A percentile compares a stretch with the other conserved stretches of the same genome.
Conservation (phyloP, 1,140 invertebrate species). For the Dinoponera quadriceps region DNA sequence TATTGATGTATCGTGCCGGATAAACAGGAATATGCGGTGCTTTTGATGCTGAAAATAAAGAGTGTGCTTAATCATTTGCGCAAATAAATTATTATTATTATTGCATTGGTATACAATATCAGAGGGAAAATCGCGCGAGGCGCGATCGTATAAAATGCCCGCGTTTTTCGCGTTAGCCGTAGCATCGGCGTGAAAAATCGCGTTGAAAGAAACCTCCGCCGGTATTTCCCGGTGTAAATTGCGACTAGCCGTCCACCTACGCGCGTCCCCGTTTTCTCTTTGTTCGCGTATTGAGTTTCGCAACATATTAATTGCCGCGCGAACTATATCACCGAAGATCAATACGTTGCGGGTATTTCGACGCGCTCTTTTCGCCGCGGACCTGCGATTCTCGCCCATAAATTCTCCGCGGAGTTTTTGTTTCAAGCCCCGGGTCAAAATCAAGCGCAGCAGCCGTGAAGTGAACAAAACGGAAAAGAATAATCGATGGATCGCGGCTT, state of each 20-base stretch:
- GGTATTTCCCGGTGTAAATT: conserved; percentile 1
- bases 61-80: conserved; percentile 28
- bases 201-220: not conserved
- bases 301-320: conserved; percentile 35
- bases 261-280: not conserved
- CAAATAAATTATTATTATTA: conserved; percentile 46
- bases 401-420: conserved; percentile 49
- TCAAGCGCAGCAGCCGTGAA: not conserved
- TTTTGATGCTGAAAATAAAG: conserved; percentile 35
- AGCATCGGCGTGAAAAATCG: not conserved
- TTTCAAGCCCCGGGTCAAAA: conserved; percentile 47
- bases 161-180: not conserved
- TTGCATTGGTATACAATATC: too few species aligned
- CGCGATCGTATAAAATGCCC: not conserved
- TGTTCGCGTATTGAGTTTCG: not conserved
- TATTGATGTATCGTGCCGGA: conserved; percentile 30
- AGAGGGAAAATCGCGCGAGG: not conserved
- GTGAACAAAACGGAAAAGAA: conserved; percentile 35
- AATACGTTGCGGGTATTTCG: conserved; percentile 25
- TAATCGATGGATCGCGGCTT: conserved; percentile 40
- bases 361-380: conserved; percentile 27
- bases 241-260: not conserved
- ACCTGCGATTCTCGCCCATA: conserved; percentile 23
- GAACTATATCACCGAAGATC: conserved; percentile 28
- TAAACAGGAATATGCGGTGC: conserved; percentile 1